Conservation (phyloP, 2,113 vertebrate species). For the Hyperoodon ampullatus region DNA sequence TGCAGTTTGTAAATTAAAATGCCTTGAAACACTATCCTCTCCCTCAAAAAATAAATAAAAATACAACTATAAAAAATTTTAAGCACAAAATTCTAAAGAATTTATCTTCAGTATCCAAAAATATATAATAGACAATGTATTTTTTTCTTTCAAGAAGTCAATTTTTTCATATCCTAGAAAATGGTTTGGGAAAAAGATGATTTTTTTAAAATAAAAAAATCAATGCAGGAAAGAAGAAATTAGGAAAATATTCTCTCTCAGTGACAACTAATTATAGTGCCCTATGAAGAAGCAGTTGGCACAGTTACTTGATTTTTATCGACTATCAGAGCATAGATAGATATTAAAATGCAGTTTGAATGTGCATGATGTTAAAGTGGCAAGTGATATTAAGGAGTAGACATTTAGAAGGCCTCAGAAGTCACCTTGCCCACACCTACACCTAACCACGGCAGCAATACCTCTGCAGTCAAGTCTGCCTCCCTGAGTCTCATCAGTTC, state of each 20-base stretch:
- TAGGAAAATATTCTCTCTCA: slow-evolving; percentile 63
- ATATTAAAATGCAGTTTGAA: slow-evolving; percentile 58
- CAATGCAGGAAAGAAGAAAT: slow-evolving; percentile 54
- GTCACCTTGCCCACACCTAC: neutral
- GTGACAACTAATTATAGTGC: slow-evolving; percentile 70
- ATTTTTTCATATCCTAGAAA: slow-evolving; percentile 56
- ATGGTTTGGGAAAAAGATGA: neutral
- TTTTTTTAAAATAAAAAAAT: slow-evolving; percentile 36
- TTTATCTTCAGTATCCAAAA: neutral
- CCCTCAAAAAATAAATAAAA: slow-evolving; percentile 7
- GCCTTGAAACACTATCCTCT: neutral
- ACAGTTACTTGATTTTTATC: slow-evolving; percentile 59
- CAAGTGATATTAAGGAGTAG: neutral
- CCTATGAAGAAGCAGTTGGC: slow-evolving; percentile 48
- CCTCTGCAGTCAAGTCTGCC: neutral
- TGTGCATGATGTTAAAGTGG: neutral
- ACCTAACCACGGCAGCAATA: neutral
- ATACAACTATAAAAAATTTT: neutral
- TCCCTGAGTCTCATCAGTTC: neutral
- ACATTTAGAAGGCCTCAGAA: neutral
- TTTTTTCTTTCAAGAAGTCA: slow-evolving; percentile 39
- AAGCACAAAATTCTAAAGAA: slow-evolving; percentile 16
- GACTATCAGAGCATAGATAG: slow-evolving; percentile 18
- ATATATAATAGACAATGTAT: neutral
- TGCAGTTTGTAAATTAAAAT: slow-evolving; percentile 42